Conservation (phyloP, 1,140 invertebrate species). For the Zaprionus inermis region DNA sequence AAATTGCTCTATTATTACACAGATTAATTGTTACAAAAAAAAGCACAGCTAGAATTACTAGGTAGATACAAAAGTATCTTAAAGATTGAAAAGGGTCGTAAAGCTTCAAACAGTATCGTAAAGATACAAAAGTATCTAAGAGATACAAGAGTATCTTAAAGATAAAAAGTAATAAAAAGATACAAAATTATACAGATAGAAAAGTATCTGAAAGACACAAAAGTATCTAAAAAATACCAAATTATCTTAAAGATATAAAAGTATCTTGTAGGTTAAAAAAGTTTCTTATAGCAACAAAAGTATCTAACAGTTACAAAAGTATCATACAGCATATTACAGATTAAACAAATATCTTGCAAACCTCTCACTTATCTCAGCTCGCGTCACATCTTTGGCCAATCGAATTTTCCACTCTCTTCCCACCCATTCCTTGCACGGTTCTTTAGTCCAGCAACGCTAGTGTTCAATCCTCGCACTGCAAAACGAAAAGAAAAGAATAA, state of each 20-base stretch:
- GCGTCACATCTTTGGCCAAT: not conserved
- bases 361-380: not conserved
- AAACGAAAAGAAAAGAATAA: slow-evolving; percentile 14
- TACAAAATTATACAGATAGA: not conserved
- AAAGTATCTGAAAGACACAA: too few relatives aligned
- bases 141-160: not conserved
- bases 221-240: not conserved
- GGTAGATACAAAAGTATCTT: too few relatives aligned
- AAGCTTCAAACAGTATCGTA: not conserved
- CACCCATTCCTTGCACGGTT: too few relatives aligned
- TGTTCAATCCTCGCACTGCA: too few relatives aligned
- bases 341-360: not conserved
- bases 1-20: not conserved
- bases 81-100: too few relatives aligned
- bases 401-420: not conserved
- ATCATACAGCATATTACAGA: too few relatives aligned
- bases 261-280: not conserved
- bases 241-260: not conserved
- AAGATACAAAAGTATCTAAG: too few relatives aligned
- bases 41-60: not conserved
- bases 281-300: not conserved
- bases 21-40: too few relatives aligned
- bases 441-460: not conserved
- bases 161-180: too few relatives aligned
- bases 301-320: too few relatives aligned